Evolutionary conservation across 2,113 vertebrate species (phyloP), one percentile per base, ranked within the genome.

Genomic region (Eretmochelys imbricata): DNA sequence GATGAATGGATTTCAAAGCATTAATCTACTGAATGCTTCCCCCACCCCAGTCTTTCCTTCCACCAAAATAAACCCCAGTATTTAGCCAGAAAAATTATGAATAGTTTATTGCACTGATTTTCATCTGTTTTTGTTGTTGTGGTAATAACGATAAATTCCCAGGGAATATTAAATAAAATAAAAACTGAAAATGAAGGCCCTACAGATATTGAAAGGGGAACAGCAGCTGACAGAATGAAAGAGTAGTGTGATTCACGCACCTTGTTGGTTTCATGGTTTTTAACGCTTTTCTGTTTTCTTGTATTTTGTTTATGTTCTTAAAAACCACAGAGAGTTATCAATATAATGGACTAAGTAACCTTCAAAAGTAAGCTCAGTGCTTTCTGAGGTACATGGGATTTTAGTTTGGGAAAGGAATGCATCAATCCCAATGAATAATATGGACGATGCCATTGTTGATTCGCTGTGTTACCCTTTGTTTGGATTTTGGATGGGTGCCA

Each of bases 401-500:
- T 87, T 87, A 80, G 48, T 35, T 88, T 83, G 89, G 57, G 88
- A 31, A 69, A 80, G 46, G 50, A 94, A 90, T 90, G 89, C 84
- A 38, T 81, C n/a, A 72, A 10, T 38, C 88, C 35, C 31, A 81
- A 69, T 78, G 57, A 83, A 82, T 69, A 82, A 93, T 85, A 92
- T 85, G 92, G 91, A 88, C 88, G 6, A 87, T 91, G 5, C 20
- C 80, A 31, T 80, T 86, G 29, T 27, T 87, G 78, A 5, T 49
- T 57, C 88, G 19, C 85, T 85, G 38, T 29, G 35, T 78, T 89
- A 85, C 51, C 79, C 54, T 93, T 85, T 48, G 62, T 42, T 82
- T 35, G 2, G 55, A 31, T 35, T 31, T n/a, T 96, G 91, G 94
- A 95, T 82, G 89, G 85, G 31, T 46, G 92, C 85, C 96, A 93